Percentiles rank a stretch among this genome's conserved stretches.
Evolutionary conservation across 2,888 invertebrate species (phyloP).

Genomic region (Catocala sponsa): DNA sequence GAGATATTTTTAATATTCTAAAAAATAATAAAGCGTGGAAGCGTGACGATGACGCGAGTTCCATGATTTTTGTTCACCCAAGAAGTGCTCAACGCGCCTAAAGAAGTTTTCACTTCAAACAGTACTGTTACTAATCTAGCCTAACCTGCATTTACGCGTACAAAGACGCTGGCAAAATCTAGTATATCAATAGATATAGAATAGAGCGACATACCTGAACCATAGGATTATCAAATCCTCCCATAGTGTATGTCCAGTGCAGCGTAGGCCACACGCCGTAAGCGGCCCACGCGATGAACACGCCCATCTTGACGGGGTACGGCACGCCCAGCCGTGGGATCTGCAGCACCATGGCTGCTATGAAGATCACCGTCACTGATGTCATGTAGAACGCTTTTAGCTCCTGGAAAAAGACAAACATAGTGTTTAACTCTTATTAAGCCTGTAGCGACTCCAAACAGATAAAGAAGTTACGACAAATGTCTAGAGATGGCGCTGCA

Average conservation of each 20-base stretch:
- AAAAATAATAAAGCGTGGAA: too few relatives aligned
- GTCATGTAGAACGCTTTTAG: slow-evolving; percentile 94
- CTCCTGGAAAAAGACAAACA: slow-evolving; percentile 85
- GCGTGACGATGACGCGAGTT: too few relatives aligned
- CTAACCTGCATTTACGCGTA: too few relatives aligned
- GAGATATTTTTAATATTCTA: too few relatives aligned
- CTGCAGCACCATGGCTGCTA: slow-evolving; percentile 93
- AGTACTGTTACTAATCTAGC: too few relatives aligned
- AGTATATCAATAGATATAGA: neutral
- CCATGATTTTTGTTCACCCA: too few relatives aligned
- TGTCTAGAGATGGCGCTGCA: too few relatives aligned
- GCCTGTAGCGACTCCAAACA: too few relatives aligned
- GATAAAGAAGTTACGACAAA: too few relatives aligned
- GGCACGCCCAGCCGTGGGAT: slow-evolving; percentile 92
- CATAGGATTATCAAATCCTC: slow-evolving; percentile 95
- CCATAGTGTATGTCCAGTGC: slow-evolving; percentile 97
- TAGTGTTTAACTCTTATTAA: neutral
- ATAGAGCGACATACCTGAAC: slow-evolving; percentile 91
- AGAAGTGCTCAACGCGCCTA: too few relatives aligned
- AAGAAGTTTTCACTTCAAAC: too few relatives aligned
- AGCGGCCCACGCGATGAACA: slow-evolving; percentile 95
- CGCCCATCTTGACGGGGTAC: slow-evolving; percentile 91
- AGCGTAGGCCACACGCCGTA: slow-evolving; percentile 97
- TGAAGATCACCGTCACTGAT: slow-evolving; percentile 94
- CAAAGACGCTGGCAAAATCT: too few relatives aligned